phyloP scores from a whole-genome alignment of 2,888 invertebrate species.

The Stenodera caucasica region DNA sequence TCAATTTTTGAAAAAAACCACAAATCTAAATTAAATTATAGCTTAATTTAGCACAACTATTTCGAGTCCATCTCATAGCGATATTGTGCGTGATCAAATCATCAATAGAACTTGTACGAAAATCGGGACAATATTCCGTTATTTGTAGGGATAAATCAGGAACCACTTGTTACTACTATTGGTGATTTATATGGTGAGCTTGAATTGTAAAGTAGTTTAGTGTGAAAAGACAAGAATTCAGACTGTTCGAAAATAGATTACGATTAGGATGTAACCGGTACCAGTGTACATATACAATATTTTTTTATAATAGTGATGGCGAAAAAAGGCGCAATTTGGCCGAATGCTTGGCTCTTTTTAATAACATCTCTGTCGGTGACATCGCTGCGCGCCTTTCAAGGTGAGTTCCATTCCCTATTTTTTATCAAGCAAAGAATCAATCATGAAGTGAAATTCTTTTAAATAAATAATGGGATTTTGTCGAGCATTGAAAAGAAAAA shows the following conservation, averaged over 20 bases:
- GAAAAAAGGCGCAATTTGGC: conserved; percentile 12
- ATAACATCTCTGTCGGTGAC: conserved; percentile 29
- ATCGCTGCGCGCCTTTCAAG: conserved; percentile 39
- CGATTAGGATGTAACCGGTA: conserved; percentile 4
- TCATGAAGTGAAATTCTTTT: no score
- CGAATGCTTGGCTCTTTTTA: conserved; percentile 11
- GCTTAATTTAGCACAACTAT: no score
- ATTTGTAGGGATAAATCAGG: conserved; percentile 32
- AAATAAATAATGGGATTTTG: no score
- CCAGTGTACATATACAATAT: not conserved
- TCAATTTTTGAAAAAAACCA: not conserved
- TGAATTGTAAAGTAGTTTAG: conserved; percentile 34
- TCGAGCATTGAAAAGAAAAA: not conserved
- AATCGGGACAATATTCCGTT: not conserved
- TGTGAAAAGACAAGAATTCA: conserved; percentile 9
- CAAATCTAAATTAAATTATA: no score
- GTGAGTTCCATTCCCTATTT: conserved; percentile 30
- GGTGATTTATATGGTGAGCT: conserved; percentile 38
- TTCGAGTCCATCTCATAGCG: no score
- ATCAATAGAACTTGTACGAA: not conserved
- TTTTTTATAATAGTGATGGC: conserved; percentile 14
- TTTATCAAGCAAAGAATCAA: not conserved
- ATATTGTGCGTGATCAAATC: no score
- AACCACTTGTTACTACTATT: conserved; percentile 42
- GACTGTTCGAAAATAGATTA: not conserved